phyloP scores from a whole-genome alignment of 2,888 invertebrate species.

The Hesperia comma region DNA sequence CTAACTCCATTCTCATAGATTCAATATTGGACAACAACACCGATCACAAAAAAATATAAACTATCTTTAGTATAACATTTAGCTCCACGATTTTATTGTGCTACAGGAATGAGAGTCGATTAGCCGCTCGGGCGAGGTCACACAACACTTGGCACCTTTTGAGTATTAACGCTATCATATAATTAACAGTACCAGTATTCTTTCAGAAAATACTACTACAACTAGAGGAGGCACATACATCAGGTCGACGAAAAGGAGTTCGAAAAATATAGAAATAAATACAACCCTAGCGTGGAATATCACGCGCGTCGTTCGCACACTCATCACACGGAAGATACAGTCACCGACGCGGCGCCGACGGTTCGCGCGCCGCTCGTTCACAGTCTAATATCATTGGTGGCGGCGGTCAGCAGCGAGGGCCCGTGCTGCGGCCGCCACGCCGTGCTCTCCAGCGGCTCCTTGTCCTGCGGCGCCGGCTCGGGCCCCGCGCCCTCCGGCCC shows the following conservation, averaged over 20 bases:
- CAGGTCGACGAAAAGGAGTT: slow-evolving; percentile 72
- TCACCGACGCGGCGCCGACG: slow-evolving; percentile 13
- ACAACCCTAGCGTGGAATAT: slow-evolving; percentile 50
- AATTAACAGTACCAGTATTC: slow-evolving; percentile 60
- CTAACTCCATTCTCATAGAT: slow-evolving; percentile 58
- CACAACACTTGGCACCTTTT: slow-evolving; percentile 72
- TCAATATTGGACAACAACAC: slow-evolving; percentile 57
- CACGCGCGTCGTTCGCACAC: slow-evolving; percentile 22
- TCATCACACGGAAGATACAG: slow-evolving; percentile 13
- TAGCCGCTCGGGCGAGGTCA: slow-evolving; percentile 55
- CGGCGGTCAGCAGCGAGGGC: slow-evolving; percentile 58
- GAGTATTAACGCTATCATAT: slow-evolving; percentile 75
- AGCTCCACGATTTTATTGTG: slow-evolving; percentile 67
- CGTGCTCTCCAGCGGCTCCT: slow-evolving; percentile 39
- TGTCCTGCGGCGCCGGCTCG: slow-evolving; percentile 39
- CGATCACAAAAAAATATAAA: slow-evolving; percentile 50
- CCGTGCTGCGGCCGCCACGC: slow-evolving; percentile 48
- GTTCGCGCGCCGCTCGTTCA: slow-evolving; percentile 48
- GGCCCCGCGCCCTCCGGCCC: slow-evolving; percentile 38
- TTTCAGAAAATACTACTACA: slow-evolving; percentile 57
- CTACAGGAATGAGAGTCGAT: slow-evolving; percentile 75
- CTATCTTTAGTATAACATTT: slow-evolving; percentile 54
- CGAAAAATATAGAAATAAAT: slow-evolving; percentile 73
- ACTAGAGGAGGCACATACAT: slow-evolving; percentile 73
- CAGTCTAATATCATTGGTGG: slow-evolving; percentile 69